These are phyloP conservation scores for Spheniscus humboldti DNA, from an alignment of 2,797 vertebrate species.

Conservation along the genomic window DNA sequence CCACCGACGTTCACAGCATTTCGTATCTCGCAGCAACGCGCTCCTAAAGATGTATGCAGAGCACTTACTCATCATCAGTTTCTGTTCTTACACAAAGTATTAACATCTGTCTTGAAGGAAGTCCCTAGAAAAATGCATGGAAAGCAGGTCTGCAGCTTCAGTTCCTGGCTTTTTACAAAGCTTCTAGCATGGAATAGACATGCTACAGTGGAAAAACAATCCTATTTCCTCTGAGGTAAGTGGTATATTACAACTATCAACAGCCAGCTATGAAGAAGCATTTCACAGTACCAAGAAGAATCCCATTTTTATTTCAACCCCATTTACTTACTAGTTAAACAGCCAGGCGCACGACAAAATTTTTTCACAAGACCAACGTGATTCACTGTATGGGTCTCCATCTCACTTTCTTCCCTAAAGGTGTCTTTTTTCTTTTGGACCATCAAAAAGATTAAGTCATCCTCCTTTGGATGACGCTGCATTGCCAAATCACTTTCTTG, in stretches of 20 bases:
- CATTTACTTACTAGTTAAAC: conserved; percentile 55
- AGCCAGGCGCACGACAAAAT: conserved; percentile 54
- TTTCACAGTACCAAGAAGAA: background rate
- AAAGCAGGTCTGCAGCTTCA: background rate
- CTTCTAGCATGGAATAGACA: background rate
- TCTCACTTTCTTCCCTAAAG: conserved; percentile 12
- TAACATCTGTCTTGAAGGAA: background rate
- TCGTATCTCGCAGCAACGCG: accelerated
- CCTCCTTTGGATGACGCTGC: conserved; percentile 82
- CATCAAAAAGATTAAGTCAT: conserved; percentile 80
- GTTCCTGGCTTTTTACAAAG: background rate
- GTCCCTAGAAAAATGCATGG: background rate
- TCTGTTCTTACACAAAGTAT: background rate
- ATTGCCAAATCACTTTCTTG: conserved; percentile 61
- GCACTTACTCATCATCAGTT: background rate
- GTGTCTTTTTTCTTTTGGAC: conserved; percentile 58
- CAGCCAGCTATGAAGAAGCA: background rate
- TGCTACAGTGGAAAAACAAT: background rate
- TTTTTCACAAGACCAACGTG: conserved; percentile 75
- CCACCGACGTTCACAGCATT: background rate
- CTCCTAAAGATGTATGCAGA: background rate
- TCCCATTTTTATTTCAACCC: background rate
- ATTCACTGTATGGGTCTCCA: background rate
- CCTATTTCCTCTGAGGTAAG: background rate
- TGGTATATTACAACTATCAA: background rate